phyloP scores from a whole-genome alignment of 1,140 invertebrate genomes.

The Mamestra configurata region DNA sequence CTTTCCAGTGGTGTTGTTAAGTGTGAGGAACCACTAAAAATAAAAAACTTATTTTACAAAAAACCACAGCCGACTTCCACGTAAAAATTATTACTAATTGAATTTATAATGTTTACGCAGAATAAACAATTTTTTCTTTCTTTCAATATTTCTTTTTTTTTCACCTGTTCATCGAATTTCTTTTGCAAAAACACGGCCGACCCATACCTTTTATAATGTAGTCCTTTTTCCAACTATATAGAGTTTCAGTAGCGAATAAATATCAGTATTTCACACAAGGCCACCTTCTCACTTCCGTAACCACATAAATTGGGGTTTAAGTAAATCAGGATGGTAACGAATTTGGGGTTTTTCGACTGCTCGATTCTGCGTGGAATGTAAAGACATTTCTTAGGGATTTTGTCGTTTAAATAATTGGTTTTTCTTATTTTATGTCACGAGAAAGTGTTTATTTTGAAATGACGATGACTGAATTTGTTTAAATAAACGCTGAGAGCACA shows the following conservation, averaged over 20 bases:
- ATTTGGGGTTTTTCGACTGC: neutral
- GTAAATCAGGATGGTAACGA: neutral
- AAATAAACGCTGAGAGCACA: no score
- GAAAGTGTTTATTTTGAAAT: no score
- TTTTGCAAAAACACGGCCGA: neutral
- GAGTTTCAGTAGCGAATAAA: neutral
- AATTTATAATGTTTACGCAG: no score
- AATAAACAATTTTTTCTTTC: no score
- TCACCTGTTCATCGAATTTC: neutral
- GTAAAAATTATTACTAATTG: no score
- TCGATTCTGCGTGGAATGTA: neutral
- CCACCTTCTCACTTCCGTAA: neutral
- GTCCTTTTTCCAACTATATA: neutral
- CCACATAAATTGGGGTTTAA: slow-evolving; percentile 7
- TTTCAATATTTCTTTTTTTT: no score
- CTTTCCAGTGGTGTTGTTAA: no score
- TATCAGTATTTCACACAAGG: slow-evolving; percentile 13
- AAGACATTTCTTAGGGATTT: neutral
- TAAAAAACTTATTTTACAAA: no score
- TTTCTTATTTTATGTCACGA: no score
- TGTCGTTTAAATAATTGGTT: neutral
- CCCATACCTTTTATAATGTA: neutral
- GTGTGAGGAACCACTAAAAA: no score
- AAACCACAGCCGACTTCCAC: no score
- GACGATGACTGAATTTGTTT: no score